Conservation (phyloP, 2,113 vertebrate species). For the Oenanthe oenanthe region DNA sequence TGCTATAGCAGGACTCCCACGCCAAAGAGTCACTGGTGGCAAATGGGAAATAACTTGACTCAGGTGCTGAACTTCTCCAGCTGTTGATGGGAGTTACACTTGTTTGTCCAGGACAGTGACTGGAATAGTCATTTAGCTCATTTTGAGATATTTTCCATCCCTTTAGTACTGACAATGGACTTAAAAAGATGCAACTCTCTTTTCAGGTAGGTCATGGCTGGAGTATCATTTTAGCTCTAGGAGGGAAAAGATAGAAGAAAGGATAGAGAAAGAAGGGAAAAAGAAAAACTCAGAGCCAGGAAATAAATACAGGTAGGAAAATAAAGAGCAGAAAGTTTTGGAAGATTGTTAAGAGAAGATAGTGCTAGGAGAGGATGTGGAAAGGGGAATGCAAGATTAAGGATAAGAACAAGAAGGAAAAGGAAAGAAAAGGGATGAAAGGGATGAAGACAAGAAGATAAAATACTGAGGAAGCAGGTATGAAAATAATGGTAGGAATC, state of each 20-base stretch:
- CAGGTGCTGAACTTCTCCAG: constrained; percentile 24
- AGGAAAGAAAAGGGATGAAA: background rate
- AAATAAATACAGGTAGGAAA: constrained; percentile 1
- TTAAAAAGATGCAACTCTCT: constrained; percentile 36
- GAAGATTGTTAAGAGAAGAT: background rate
- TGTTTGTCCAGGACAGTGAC: constrained; percentile 33
- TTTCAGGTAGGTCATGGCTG: constrained; percentile 28
- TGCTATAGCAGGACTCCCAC: background rate
- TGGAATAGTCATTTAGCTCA: constrained; percentile 43
- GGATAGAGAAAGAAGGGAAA: background rate
- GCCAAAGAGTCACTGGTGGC: background rate
- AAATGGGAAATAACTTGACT: constrained; percentile 38
- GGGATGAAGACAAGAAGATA: background rate
- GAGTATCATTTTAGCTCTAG: constrained; percentile 6
- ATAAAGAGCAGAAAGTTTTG: background rate
- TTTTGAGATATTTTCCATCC: constrained; percentile 25
- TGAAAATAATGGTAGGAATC: background rate
- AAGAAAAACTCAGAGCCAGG: background rate
- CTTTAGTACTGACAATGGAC: background rate
- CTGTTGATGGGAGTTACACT: constrained; percentile 27
- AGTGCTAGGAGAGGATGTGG: background rate
- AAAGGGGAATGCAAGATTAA: background rate
- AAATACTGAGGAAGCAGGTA: background rate
- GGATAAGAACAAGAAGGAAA: background rate
- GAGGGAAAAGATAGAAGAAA: background rate